These are phyloP conservation scores for Rambutsinella grinnellia DNA, from an alignment of 2,888 invertebrate species.

Conservation along the genomic window DNA sequence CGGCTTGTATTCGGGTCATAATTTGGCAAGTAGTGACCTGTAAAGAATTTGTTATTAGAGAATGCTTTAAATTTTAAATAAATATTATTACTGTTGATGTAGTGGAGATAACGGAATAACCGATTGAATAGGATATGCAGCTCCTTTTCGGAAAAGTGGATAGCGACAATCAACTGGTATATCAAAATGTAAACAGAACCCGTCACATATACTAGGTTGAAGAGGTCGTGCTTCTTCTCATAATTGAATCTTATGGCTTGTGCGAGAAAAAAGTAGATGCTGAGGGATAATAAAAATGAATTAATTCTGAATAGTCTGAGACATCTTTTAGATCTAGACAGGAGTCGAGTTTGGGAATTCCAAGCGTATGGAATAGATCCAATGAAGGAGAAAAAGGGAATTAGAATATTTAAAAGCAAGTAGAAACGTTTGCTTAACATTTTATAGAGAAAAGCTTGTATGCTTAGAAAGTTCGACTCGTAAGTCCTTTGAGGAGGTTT, in stretches of 20 bases:
- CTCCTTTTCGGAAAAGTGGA: too few relatives aligned
- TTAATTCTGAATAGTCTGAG: neutral
- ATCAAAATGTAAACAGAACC: neutral
- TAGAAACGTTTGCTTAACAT: constrained; percentile 18
- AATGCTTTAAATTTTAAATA: too few relatives aligned
- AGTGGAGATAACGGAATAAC: too few relatives aligned
- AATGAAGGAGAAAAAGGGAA: neutral
- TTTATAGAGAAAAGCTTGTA: too few relatives aligned
- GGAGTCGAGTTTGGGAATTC: neutral
- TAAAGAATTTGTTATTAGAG: too few relatives aligned
- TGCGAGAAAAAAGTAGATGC: neutral
- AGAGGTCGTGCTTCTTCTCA: neutral
- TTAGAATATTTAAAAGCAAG: neutral
- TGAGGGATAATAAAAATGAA: neutral
- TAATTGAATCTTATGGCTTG: neutral
- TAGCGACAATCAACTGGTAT: neutral
- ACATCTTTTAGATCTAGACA: neutral
- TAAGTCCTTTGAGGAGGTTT: too few relatives aligned
- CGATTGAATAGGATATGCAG: too few relatives aligned
- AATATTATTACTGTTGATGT: too few relatives aligned
- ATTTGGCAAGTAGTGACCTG: too few relatives aligned
- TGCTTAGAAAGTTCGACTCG: too few relatives aligned
- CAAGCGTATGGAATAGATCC: neutral
- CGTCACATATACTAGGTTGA: constrained; percentile 1
- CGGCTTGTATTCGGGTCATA: too few relatives aligned